A percentile compares a stretch with the other conserved stretches of the same genome.
Conservation (phyloP, 2,888 invertebrate genomes). For the Athalia circularis region DNA sequence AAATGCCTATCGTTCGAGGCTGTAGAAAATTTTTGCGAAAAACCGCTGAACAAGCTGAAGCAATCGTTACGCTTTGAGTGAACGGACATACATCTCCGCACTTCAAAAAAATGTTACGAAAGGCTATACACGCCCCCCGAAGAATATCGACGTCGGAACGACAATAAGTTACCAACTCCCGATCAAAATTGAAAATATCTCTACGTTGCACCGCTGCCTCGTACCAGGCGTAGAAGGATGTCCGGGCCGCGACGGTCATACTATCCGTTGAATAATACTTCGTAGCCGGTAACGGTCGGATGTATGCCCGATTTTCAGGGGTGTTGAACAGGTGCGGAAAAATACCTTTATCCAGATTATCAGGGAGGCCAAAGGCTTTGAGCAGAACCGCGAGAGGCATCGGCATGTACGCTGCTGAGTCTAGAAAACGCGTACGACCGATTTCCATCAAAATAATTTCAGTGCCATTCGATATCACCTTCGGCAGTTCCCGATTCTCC, state of each 20-base stretch:
- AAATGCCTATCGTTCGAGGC: conserved; percentile 44
- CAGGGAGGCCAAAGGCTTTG: conserved; percentile 57
- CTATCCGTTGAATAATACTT: conserved; percentile 54
- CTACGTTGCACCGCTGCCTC: conserved; percentile 40
- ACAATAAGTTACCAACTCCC: conserved; percentile 51
- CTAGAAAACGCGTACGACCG: conserved; percentile 52
- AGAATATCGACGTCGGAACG: conserved; percentile 58
- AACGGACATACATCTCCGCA: conserved; percentile 59
- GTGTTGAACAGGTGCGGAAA: conserved; percentile 60
- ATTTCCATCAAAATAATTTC: conserved; percentile 52
- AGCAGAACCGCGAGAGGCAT: conserved; percentile 55
- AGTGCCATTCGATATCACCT: conserved; percentile 45
- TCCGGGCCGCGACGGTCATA: conserved; percentile 49
- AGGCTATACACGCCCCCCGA: conserved; percentile 57
- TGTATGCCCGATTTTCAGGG: conserved; percentile 55
- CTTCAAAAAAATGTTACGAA: conserved; percentile 55
- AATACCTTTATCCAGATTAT: conserved; percentile 53
- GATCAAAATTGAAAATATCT: conserved; percentile 49
- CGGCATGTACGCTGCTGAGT: conserved; percentile 61
- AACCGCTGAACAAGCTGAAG: conserved; percentile 35
- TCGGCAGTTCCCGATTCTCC: neutral
- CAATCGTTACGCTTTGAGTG: conserved; percentile 54
- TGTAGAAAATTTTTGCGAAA: conserved; percentile 44
- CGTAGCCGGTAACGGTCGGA: too few species aligned
- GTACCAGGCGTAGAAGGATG: conserved; percentile 57